Base-by-base conservation (phyloP, 30 jellyfish, hydroid and myxozoan species). In the Chironex yamaguchii region DNA sequence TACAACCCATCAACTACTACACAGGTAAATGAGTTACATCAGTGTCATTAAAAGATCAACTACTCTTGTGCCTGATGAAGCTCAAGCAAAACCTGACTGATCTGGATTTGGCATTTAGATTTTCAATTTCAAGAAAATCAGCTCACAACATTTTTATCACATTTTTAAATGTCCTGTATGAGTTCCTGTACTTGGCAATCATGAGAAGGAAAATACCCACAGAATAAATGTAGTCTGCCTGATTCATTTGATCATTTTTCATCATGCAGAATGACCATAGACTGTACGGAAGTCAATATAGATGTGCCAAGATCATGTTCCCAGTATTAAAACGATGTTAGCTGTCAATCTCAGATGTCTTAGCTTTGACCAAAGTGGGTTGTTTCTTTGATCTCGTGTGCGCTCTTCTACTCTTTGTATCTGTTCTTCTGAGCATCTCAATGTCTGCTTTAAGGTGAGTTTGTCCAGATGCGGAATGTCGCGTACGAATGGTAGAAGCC, bases 341-440 rank as follows among this genome's bases (percentile, higher is more conserved):
- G n/a, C n/a, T n/a, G n/a, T n/a, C n/a, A n/a, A n/a, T n/a, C n/a
- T n/a, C n/a, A n/a, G n/a, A n/a, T n/a, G 81, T 28, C 81, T 28
- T 67, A 67, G 22, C 35, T 67, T 67, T 20, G 81, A 67, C 64
- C 2, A 28, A 24, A 67, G 81, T 67, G 81, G 64, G 81, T 67
- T 67, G 81, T 67, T 67, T 67, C 81, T 67, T 67, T 67, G 81
- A 67, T 24, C 81, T 67, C 81, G 64, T 67, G 81, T 67, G 34
- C 35, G 36, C 65, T 67, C 81, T 67, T 67, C 67, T 22, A 29
- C 81, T 67, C 22, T 28, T 27, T 67, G 32, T 67, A 67, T 67
- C 22, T 67, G 66, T 29, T 67, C 81, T 62, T 28, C 81, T 67
- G 66, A 67, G 66, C 81, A 67, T 67, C 20, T 67, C 81, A 67